Conservation (phyloP, 1,140 invertebrate species). For the Rhagoletis zephyria region DNA sequence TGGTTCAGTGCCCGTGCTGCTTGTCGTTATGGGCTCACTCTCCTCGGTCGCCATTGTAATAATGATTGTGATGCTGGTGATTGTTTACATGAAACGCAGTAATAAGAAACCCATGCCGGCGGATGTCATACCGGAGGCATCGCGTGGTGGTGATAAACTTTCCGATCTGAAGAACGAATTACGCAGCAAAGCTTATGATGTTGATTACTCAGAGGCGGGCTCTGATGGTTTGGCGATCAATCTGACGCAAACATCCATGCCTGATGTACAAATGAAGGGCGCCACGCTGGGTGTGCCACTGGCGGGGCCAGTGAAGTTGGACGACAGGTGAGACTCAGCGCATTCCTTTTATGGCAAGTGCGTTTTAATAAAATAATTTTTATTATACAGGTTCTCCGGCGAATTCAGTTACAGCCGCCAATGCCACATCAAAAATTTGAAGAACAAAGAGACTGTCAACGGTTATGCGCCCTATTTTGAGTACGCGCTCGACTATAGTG, state of each 20-base stretch:
- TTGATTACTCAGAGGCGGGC: constrained; percentile 75
- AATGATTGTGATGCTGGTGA: constrained; percentile 69
- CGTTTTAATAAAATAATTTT: neutral
- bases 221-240: constrained; percentile 69
- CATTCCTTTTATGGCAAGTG: constrained; percentile 67
- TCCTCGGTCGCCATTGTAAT: constrained; percentile 67
- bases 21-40: constrained; percentile 68
- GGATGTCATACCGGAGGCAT: constrained; percentile 78
- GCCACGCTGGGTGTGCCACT: constrained; percentile 78
- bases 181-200: constrained; percentile 85
- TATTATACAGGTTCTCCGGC: neutral
- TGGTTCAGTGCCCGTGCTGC: constrained; percentile 65
- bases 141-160: constrained; percentile 90
- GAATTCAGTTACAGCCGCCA: constrained; percentile 62
- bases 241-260: constrained; percentile 66
- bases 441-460: constrained; percentile 82
- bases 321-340: constrained; percentile 72
- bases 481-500: constrained; percentile 88
- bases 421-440: constrained; percentile 66
- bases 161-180: constrained; percentile 92
- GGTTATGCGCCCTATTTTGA: constrained; percentile 92
- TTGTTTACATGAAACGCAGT: constrained; percentile 66
- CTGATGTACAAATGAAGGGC: constrained; percentile 73
- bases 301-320: constrained; percentile 84
- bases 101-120: constrained; percentile 72